These are phyloP conservation scores for Anguilla rostrata DNA, from an alignment of 2,113 vertebrate species.

Conservation along the genomic window DNA sequence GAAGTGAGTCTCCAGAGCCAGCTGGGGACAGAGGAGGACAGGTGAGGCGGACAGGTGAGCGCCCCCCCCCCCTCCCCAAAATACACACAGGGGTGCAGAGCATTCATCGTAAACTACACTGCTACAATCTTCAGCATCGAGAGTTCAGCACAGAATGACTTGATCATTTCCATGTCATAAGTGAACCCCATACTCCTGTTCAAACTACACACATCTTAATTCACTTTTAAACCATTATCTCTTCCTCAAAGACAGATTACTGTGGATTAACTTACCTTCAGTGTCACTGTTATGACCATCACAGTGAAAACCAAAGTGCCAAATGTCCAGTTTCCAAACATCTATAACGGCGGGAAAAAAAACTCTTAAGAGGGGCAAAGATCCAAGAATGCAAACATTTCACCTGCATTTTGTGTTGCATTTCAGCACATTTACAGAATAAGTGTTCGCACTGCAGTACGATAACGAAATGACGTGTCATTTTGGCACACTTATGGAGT, in stretches of 20 bases:
- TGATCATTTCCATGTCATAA: too few relatives aligned
- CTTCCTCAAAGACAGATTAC: background rate
- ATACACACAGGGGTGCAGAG: background rate
- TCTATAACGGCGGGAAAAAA: conserved; percentile 65
- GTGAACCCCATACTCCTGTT: too few relatives aligned
- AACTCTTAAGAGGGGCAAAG: background rate
- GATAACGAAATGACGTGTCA: too few relatives aligned
- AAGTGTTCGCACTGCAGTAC: too few relatives aligned
- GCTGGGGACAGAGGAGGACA: conserved; percentile 63
- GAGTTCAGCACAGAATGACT: too few relatives aligned
- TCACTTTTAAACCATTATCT: background rate
- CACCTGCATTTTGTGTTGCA: background rate
- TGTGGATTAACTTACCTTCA: conserved; percentile 77
- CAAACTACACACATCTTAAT: too few relatives aligned
- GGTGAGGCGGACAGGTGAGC: background rate
- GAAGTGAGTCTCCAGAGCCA: conserved; percentile 96
- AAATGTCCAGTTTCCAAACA: conserved; percentile 99
- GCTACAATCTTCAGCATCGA: too few relatives aligned
- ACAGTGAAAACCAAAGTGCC: conserved; percentile 96
- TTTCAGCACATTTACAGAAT: background rate
- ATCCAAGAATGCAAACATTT: background rate
- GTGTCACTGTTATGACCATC: conserved; percentile 96
- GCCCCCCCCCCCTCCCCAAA: background rate
- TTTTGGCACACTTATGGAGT: too few relatives aligned
- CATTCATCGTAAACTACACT: background rate